phyloP scores from a whole-genome alignment of 2,113 vertebrate genomes.

The Alethe diademata region DNA sequence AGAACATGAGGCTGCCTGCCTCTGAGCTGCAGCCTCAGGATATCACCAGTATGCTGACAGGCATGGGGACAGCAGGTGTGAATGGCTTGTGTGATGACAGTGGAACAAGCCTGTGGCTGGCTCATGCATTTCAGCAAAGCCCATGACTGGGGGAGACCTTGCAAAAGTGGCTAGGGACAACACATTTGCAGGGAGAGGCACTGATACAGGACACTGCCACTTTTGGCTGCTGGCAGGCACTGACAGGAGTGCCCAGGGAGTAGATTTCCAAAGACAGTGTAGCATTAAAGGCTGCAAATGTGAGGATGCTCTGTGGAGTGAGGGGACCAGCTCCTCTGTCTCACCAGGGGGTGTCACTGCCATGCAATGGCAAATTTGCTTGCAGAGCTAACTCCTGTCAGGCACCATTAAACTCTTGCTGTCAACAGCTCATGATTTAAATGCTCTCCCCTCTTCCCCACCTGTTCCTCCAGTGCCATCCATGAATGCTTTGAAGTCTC shows the following conservation, averaged over 20 bases:
- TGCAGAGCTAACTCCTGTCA: not conserved
- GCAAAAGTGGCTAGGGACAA: not conserved
- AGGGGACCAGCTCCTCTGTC: not conserved
- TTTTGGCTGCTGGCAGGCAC: not conserved
- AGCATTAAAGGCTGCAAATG: not conserved
- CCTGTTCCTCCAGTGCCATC: conserved; percentile 17
- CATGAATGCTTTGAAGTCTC: conserved; percentile 5
- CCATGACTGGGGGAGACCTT: not conserved
- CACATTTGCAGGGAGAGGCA: not conserved
- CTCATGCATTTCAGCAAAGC: not conserved
- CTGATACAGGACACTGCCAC: not conserved
- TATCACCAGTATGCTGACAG: accelerated
- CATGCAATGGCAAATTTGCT: not conserved
- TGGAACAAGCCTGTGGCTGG: not conserved
- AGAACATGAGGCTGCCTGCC: not conserved
- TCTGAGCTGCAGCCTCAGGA: not conserved
- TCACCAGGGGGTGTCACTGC: conserved; percentile 44
- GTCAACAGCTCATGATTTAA: conserved; percentile 37
- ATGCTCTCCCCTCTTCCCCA: not conserved
- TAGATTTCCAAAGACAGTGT: not conserved
- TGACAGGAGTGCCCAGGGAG: not conserved
- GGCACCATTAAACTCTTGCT: not conserved
- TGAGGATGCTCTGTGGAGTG: not conserved
- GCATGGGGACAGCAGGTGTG: accelerated
- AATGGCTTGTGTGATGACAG: accelerated